Base-by-base conservation (phyloP, 1,140 invertebrate species). In the Atta texana region DNA sequence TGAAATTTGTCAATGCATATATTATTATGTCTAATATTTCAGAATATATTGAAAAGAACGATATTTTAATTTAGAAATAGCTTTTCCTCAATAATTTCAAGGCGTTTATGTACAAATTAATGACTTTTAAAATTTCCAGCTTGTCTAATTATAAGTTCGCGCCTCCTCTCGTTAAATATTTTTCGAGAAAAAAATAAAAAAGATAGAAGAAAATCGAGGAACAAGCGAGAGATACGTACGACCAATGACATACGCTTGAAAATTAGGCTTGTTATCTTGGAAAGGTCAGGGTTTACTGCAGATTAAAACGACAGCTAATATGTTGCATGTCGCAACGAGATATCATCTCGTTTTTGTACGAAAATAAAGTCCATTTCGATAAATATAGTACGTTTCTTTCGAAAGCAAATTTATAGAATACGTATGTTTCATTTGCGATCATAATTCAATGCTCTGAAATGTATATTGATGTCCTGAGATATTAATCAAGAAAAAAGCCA, bases 191-290 rank as follows among this genome's bases (percentile, higher is more conserved):
- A 53, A 16, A 44, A 18, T 57, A 49, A 57, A 81, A 61, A 63
- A 59, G 57, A 5, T n/a, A 31, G 14, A 72, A 28, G 4, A 71
- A 21, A 39, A 28, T 44, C 57, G 34, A 28, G 14, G 14, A 24
- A 59, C 31, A 44, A 61, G 14, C 8, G 21, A 21, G 7, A 76
- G 31, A 61, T 76, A 34, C 12, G 2, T 8, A n/a, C 44, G 18
- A 21, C 2, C 44, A 57, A 72, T 61, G 28, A 82, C 2, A 21
- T 14, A 28, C n/a, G 44, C 4, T 55, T 10, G 34, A 84, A 51
- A 84, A 84, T 74, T 84, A 75, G 55, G n/a, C 34, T 82, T 18
- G 24, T 82, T 81, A 81, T 81, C 69, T 16, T 28, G n/a, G 8
- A 24, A 51, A 75, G 69, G 80, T 84, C 69, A 74, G 16, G 16